Evolutionary conservation across 2,797 vertebrate species (phyloP).

Genomic region (Denticeps clupeoides): DNA sequence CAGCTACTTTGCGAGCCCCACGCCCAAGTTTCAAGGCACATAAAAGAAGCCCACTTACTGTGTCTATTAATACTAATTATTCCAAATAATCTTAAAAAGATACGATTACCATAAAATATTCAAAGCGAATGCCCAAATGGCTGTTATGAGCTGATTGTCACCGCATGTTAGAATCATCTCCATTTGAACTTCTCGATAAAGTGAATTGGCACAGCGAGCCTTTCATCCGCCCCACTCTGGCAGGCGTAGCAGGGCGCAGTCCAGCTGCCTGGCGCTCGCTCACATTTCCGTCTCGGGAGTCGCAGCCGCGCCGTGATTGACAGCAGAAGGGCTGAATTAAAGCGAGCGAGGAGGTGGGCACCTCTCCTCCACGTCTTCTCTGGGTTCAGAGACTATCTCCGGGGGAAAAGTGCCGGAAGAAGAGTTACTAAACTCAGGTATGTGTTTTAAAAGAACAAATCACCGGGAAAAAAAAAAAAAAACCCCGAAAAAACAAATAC

Average conservation of each 20-base stretch:
- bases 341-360: not conserved
- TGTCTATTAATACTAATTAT: conserved; percentile 28
- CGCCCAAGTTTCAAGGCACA: not conserved
- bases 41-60: conserved; percentile 2
- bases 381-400: conserved; percentile 15
- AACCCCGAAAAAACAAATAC: too few relatives aligned
- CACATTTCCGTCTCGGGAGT: conserved; percentile 13
- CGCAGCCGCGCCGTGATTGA: conserved; percentile 17
- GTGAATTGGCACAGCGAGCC: not conserved
- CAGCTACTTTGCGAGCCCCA: conserved; percentile 11
- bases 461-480: conserved; percentile 17
- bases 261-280: conserved; percentile 11
- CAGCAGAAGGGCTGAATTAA: conserved; percentile 16
- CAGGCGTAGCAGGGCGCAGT: conserved; percentile 9
- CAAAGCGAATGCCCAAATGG: conserved; percentile 6
- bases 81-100: conserved; percentile 13
- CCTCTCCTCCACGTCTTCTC: conserved; percentile 9
- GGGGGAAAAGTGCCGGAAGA: conserved; percentile 18
- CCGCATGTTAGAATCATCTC: conserved; percentile 3
- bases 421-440: conserved; percentile 16
- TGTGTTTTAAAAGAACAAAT: conserved; percentile 17
- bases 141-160: conserved; percentile 14
- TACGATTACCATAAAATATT: conserved; percentile 23
- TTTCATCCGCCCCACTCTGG: not conserved
- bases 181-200: not conserved